These are phyloP conservation scores for Porphyrio hochstetteri DNA, from an alignment of 2,113 vertebrate genomes.

Conservation along the genomic window DNA sequence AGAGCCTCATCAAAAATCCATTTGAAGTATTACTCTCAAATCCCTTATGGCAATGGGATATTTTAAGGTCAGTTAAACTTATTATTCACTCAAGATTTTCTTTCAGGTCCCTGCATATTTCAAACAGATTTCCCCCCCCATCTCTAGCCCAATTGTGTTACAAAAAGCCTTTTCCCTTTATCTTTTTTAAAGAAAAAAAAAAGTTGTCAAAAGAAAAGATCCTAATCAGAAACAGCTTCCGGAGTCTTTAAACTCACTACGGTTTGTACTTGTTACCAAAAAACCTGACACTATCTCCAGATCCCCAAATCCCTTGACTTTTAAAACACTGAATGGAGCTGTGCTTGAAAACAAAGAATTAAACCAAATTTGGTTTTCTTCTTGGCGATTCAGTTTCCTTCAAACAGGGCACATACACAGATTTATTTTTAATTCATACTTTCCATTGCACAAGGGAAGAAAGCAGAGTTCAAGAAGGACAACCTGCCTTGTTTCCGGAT, in stretches of 20 bases:
- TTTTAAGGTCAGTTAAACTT: conserved; percentile 69
- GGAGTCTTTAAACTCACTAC: neutral
- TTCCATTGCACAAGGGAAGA: neutral
- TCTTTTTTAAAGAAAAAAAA: neutral
- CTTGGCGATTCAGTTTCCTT: neutral
- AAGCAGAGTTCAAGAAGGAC: neutral
- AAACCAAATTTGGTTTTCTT: neutral
- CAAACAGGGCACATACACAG: neutral
- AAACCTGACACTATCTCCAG: neutral
- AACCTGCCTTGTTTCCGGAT: neutral
- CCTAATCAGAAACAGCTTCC: conserved; percentile 70
- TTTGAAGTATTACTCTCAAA: conserved; percentile 58
- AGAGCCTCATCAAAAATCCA: conserved; percentile 37
- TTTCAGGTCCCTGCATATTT: conserved; percentile 60
- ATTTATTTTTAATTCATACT: neutral
- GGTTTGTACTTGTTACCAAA: conserved; percentile 30
- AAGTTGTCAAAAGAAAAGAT: conserved; percentile 62
- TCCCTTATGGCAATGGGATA: conserved; percentile 51
- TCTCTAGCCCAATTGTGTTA: conserved; percentile 32
- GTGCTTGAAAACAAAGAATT: neutral
- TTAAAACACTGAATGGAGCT: neutral
- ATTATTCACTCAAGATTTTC: conserved; percentile 60
- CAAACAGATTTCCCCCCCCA: conserved; percentile 57
- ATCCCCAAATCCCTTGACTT: conserved; percentile 36
- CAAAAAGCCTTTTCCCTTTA: conserved; percentile 5